Evolutionary conservation across 2,113 vertebrate genomes (phyloP), one percentile per base, ranked within the genome.

Genomic region (Micromys minutus): DNA sequence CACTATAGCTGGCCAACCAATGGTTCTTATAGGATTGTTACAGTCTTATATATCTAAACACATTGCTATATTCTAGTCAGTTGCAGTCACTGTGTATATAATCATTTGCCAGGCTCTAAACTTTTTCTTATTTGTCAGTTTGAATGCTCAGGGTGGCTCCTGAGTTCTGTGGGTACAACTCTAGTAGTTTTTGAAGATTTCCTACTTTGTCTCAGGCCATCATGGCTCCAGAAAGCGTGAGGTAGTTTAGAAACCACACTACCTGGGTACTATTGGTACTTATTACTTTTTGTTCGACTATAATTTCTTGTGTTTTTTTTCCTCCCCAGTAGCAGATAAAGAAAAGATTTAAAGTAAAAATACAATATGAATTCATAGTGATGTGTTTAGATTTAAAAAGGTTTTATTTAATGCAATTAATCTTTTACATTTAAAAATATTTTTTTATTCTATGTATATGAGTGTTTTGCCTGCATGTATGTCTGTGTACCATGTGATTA

Each of bases 241-340:
- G 47, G 4, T 91, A 75, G 50, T 74, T 88, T 67, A 91, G 88
- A 96, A 59, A 42, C 29, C 7, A 76, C 9, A 31, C 12, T 93
- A 55, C 4, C 6, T 81, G 59, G 50, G 13, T 80, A 16, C 77
- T 80, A 55, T 36, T 22, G 34, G 39, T 79, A 36, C 22, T 29
- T 29, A 83, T 59, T 59, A 2, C 13, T 89, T 94, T 80, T 80
- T 47, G 7, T 76, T 93, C 47, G 22, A n/a, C 77, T 8, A 50
- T 95, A 95, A 63, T 80, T 97, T 93, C 24, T 85, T 86, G 42
- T 19, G 55, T 10, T 3, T 81, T 89, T 19, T n/a, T n/a, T n/a
- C n/a, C n/a, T 92, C 93, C 93, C 91, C 52, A 93, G 65, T 55
- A 61, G 45, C 39, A 71, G 16, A 52, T 47, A 71, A 2, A 65